These are phyloP conservation scores for Rhinoraja longicauda DNA, from an alignment of 2,797 vertebrate species.

Conservation along the genomic window DNA sequence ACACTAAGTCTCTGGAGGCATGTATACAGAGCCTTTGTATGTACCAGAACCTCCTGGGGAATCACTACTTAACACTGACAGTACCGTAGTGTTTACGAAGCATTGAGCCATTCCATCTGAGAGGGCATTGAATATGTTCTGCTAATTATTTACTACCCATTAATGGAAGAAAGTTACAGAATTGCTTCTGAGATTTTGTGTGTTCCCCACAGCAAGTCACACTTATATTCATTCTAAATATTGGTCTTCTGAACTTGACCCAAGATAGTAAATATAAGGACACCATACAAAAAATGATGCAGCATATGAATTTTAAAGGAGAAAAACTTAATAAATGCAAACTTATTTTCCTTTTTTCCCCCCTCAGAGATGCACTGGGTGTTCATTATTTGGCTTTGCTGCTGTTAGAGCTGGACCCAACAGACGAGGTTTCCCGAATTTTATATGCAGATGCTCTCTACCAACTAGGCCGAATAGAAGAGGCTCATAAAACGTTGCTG, in stretches of 20 bases:
- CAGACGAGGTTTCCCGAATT: slow-evolving; percentile 62
- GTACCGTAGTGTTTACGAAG: neutral
- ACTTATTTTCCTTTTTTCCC: neutral
- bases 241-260: neutral
- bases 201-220: no score
- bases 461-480: slow-evolving; percentile 69
- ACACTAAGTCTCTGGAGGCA: neutral
- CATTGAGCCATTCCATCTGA: neutral
- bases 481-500: slow-evolving; percentile 74
- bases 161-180: neutral
- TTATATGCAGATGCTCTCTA: slow-evolving; percentile 85
- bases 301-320: neutral
- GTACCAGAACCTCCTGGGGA: neutral
- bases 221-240: neutral
- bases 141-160: neutral
- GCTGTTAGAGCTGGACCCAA: slow-evolving; percentile 72
- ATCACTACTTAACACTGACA: neutral
- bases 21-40: neutral
- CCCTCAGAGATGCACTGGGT: slow-evolving; percentile 64
- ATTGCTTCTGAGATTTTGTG: neutral
- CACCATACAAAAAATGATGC: neutral
- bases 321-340: neutral
- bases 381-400: slow-evolving; percentile 75
- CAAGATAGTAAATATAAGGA: neutral
- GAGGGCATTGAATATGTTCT: neutral